phyloP scores from a whole-genome alignment of 1,140 invertebrate genomes.

The Microvelia longipes region DNA sequence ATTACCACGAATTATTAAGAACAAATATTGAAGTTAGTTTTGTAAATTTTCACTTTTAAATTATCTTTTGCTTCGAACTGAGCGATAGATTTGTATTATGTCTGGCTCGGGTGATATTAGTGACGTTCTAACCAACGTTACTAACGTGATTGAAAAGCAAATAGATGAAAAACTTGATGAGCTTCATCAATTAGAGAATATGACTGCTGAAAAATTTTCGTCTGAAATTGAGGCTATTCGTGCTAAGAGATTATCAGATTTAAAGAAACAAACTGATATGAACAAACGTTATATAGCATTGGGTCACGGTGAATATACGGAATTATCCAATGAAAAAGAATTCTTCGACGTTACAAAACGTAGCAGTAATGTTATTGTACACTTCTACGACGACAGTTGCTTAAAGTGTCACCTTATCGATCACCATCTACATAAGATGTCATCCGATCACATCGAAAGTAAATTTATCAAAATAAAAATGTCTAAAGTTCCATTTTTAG shows the following conservation, averaged over 20 bases:
- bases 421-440: neutral
- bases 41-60: too few relatives aligned
- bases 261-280: neutral
- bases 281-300: neutral
- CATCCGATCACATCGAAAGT: neutral
- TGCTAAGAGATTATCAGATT: neutral
- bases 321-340: neutral
- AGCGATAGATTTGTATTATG: too few relatives aligned
- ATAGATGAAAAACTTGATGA: neutral
- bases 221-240: neutral
- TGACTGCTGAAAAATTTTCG: neutral
- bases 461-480: neutral
- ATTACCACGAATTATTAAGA: too few relatives aligned
- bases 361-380: neutral
- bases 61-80: too few relatives aligned
- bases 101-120: too few relatives aligned
- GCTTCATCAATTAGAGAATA: neutral
- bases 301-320: neutral
- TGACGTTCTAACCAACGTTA: too few relatives aligned
- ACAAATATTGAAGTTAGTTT: too few relatives aligned
- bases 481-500: neutral
- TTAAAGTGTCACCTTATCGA: neutral
- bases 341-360: neutral
- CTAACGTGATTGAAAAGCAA: neutral
- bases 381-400: neutral